phyloP scores from a whole-genome alignment of 2,797 vertebrate genomes.

The Zalophus californianus region DNA sequence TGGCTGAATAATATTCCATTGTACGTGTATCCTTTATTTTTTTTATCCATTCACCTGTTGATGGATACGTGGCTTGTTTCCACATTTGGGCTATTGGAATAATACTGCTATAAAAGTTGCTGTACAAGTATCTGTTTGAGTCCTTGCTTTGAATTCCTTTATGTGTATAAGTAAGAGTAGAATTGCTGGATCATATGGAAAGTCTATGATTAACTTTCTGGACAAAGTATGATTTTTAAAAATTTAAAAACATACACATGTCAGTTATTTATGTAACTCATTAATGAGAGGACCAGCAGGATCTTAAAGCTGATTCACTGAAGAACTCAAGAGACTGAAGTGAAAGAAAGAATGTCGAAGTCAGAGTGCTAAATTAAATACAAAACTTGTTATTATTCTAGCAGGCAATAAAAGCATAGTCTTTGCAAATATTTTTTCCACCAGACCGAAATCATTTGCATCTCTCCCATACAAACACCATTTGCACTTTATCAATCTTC shows the following conservation, averaged over 20 bases:
- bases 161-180: background rate
- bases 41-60: background rate
- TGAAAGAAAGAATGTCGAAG: background rate
- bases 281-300: background rate
- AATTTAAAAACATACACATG: background rate
- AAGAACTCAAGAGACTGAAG: background rate
- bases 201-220: background rate
- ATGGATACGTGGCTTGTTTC: background rate
- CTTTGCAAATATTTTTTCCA: slow-evolving; percentile 10
- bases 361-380: background rate
- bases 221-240: background rate
- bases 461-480: background rate
- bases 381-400: background rate
- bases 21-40: background rate
- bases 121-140: background rate
- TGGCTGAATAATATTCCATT: background rate
- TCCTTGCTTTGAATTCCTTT: slow-evolving; percentile 5
- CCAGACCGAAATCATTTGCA: background rate
- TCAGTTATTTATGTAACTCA: background rate
- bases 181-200: background rate
- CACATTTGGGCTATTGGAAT: background rate
- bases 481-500: background rate
- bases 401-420: background rate
- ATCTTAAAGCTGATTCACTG: background rate
- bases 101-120: background rate